Base-by-base conservation (phyloP, 2,113 vertebrate species). In the Cardinalis cardinalis region DNA sequence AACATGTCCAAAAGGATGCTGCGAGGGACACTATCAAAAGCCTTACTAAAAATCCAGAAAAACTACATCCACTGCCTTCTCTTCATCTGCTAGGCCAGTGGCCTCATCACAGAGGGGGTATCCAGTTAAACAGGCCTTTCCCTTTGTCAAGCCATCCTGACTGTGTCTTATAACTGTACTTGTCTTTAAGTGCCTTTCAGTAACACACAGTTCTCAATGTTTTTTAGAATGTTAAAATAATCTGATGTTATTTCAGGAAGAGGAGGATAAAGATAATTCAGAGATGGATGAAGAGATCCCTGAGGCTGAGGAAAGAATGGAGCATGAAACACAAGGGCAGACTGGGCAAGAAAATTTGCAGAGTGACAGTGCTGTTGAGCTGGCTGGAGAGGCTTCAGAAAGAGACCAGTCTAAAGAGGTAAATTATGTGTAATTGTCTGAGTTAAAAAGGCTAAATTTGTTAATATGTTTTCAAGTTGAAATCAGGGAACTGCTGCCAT, bases 341-440 rank as follows among this genome's bases (percentile, higher is more conserved):
- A 98, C 98, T 0, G 98, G 98, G 49, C 97, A 98, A 83, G 97
- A 99, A 91, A 99, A 97, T 15, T 40, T 99, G 75, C 99, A 99
- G 97, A 99, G 99, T 11, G 96, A 98, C 3, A 98, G 96, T 9
- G 99, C 99, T 2, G 96, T 98, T 91, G 99, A 99, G 96, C 91
- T 99, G 94, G 99, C 98, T 40, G 99, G 99, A 75, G 97, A 98
- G 7, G 98, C 98, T 0, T 98, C 99, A 1, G 98, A 99, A 96
- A 98, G 60, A 93, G 99, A 99, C 59, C 94, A 98, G 15, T 98
- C 98, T 20, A 99, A 99, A 96, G 99, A 99, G 98, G 99, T 99
- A 48, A 82, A 40, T 90, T n/a, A 34, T 18, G 8, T 44, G 29
- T 25, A 44, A 52, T 13, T 56, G 31, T 61, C 20, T 1, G 6